Evolutionary conservation across 2,888 invertebrate species (phyloP), one percentile per base, ranked within the genome.

Genomic region (Metacarcinus magister): DNA sequence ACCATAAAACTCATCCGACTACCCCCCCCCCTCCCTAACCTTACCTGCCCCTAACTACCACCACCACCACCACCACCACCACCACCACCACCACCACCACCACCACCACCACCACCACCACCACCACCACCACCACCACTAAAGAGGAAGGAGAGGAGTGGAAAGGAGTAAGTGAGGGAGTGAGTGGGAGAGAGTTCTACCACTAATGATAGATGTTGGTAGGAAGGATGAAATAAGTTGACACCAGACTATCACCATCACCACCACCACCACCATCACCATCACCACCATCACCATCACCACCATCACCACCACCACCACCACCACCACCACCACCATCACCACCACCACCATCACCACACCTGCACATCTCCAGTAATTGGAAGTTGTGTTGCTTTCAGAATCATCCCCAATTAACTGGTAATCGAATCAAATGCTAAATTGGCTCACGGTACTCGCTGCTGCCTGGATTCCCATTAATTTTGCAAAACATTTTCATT

Each of bases 351-450:
- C 67, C n/a, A 67, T 5, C n/a, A 16, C 67, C 2, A 67, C 67
- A 32, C 82, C 82, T 82, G 28, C 4, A n/a, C n/a, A n/a, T n/a
- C 82, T 28, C 10, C 82, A 82, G 82, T 82, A 82, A 82, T 82
- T 82, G 82, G 82, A 82, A 82, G 82, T 82, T 82, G 82, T 82
- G 28, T 82, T 82, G 82, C 82, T 32, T 82, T 82, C 82, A 82
- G 32, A 82, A 32, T 82, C 82, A 82, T 82, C 28, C 32, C 82
- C 82, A 82, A 82, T 82, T 82, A 82, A 82, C 82, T 82, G 82
- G 19, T 82, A 82, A 82, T 82, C 82, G 32, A 82, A 82, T 82
- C 32, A 82, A 82, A 82, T 32, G 82, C 82, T 82, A 19, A 82
- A 82, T 82, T 82, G 82, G 82, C 5, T 82, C 32, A 7, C 32